Base-by-base conservation (phyloP, 2,797 vertebrate species). In the Rhinoraja longicauda region DNA sequence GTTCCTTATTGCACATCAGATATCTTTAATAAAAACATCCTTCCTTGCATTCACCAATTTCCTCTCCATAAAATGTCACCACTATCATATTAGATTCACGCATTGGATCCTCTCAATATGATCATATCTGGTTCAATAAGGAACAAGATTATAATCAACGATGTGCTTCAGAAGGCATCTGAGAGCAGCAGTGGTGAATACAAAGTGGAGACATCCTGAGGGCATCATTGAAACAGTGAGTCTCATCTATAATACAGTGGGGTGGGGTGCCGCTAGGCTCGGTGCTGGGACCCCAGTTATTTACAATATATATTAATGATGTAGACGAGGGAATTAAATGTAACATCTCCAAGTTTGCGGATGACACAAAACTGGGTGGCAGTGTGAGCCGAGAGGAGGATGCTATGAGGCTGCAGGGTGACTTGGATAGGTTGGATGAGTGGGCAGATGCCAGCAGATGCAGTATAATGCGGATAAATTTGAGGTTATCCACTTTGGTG, bases 21-120 rank as follows among this genome's bases (percentile, higher is more conserved):
- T 88, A 88, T 32, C 59, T 32, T 67, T 88, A 88, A 88, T 36
- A 36, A 77, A 72, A 59, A 84, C 12, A 59, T 84, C 81, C 81
- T 84, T 26, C 62, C 84, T 88, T 21, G n/a, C n/a, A 62, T n/a
- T 32, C 82, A 86, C 29, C 57, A 67, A 88, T 64, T 88, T 21
- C 62, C 59, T 88, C n/a, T 67, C 84, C 17, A 0, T 88, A 62
- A 17, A 19, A 88, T 19, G 29, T 86, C 59, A 86, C 82, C 0
- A 67, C 17, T 88, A n/a, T 62, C 17, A n/a, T 17, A 64, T 7
- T 88, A 17, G 59, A n/a, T 64, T 64, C 36, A 59, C 59, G 64
- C 59, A 36, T 32, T 86, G 82, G n/a, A 76, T 76, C 76, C 76
- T 77, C n/a, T 32, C 12, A 17, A 8, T 64, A n/a, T 88, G 84